phyloP scores from a whole-genome alignment of 2,888 invertebrate species.

The Synergus umbraculus region DNA sequence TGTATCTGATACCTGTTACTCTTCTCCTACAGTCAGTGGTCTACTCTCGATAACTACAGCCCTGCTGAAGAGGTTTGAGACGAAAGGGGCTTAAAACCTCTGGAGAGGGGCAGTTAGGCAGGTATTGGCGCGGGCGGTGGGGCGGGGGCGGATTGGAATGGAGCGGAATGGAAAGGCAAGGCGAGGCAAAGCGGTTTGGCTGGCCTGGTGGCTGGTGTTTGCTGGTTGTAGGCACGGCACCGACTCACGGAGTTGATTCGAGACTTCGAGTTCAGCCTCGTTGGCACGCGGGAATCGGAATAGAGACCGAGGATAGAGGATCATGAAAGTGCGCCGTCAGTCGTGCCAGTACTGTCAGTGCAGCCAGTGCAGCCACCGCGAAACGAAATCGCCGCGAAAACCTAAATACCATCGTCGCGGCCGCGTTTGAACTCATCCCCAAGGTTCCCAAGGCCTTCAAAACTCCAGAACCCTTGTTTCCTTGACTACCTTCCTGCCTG shows the following conservation, averaged over 20 bases:
- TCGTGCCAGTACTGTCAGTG: conserved; percentile 36
- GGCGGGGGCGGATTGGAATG: conserved; percentile 38
- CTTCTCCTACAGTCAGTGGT: not conserved
- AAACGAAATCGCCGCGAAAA: conserved; percentile 1
- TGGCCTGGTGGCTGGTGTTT: conserved; percentile 12
- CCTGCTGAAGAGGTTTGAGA: not conserved
- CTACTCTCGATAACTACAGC: not conserved
- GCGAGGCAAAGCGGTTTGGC: conserved; percentile 42
- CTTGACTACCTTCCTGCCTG: not conserved
- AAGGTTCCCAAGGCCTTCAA: not conserved
- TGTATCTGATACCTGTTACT: conserved; percentile 27
- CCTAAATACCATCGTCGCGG: conserved; percentile 11
- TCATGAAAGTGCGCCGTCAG: conserved; percentile 38
- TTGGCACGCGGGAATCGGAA: conserved; percentile 39
- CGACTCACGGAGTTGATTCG: conserved; percentile 24
- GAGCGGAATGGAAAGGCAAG: conserved; percentile 41
- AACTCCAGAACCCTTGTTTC: not conserved
- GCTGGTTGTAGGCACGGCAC: conserved; percentile 5
- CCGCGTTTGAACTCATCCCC: conserved; percentile 12
- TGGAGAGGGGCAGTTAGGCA: not conserved
- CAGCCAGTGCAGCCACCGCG: conserved; percentile 24
- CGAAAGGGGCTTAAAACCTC: not conserved
- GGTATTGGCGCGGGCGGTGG: not conserved
- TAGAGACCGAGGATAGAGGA: conserved; percentile 1
- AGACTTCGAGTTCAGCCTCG: conserved; percentile 22